Conservation (phyloP, 2,888 invertebrate species). For the Lysandra coridon region DNA sequence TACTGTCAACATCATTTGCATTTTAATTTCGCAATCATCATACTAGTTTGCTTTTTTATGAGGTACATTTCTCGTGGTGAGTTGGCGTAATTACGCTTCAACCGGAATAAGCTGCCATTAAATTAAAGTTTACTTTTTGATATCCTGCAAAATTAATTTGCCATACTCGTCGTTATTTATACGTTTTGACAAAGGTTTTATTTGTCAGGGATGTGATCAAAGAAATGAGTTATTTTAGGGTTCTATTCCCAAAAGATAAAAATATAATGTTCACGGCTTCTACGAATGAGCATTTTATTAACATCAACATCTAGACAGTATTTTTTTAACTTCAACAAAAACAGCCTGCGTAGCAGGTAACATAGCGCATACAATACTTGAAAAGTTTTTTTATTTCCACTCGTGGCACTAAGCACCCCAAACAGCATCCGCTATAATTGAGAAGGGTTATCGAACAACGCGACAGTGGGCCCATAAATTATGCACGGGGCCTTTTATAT, state of each 20-base stretch:
- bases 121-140: too few relatives aligned
- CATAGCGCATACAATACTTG: not conserved
- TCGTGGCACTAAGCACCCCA: conserved; percentile 19
- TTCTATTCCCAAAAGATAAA: too few relatives aligned
- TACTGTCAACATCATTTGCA: conserved; percentile 36
- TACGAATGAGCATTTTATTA: not conserved
- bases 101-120: not conserved
- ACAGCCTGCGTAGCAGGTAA: not conserved
- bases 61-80: not conserved
- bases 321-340: not conserved
- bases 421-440: conserved; percentile 39
- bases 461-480: conserved; percentile 55
- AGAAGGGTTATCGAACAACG: conserved; percentile 38
- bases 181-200: too few relatives aligned
- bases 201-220: too few relatives aligned
- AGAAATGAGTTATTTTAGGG: too few relatives aligned
- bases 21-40: conserved; percentile 35
- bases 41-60: conserved; percentile 31
- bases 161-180: too few relatives aligned
- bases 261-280: too few relatives aligned
- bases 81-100: not conserved
- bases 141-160: too few relatives aligned
- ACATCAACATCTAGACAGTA: not conserved
- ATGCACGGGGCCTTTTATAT: conserved; percentile 62
- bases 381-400: not conserved